These are phyloP conservation scores for Sylvia atricapilla DNA, from an alignment of 2,113 vertebrate species.

Conservation along the genomic window DNA sequence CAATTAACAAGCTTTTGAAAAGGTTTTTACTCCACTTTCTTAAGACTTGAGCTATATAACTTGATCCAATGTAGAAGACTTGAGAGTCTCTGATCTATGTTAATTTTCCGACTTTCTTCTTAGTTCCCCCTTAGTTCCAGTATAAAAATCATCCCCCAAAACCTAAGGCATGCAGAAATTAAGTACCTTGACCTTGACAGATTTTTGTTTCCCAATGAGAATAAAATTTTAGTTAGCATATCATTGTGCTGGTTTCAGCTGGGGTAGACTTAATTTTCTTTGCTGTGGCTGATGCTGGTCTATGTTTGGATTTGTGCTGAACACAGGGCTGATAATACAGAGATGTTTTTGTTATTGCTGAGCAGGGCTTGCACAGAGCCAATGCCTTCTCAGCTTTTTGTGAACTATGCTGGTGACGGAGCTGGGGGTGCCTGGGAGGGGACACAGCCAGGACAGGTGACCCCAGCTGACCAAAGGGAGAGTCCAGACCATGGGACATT, in stretches of 20 bases:
- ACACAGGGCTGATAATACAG: background rate
- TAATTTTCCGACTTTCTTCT: background rate
- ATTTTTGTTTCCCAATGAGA: background rate
- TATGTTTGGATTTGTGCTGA: background rate
- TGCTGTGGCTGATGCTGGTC: background rate
- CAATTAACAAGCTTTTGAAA: background rate
- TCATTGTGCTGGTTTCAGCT: background rate
- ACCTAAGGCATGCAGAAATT: background rate
- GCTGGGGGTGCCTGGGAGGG: background rate
- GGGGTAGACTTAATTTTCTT: background rate
- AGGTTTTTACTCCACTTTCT: background rate
- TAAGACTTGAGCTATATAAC: background rate
- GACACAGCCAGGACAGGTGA: background rate
- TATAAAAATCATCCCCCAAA: background rate
- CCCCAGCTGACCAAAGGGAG: background rate
- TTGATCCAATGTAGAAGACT: background rate
- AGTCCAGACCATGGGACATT: background rate
- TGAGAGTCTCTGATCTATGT: background rate
- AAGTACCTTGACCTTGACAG: background rate
- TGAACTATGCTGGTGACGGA: fast-evolving
- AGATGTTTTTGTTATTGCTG: background rate
- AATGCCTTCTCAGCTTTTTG: background rate
- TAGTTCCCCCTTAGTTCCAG: background rate
- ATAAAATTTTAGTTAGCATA: background rate
- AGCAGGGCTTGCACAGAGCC: background rate